A percentile compares a stretch with the other conserved stretches of the same genome.
These are phyloP conservation scores for Atlantisia rogersi DNA, from an alignment of 2,113 vertebrate species.

Conservation along the genomic window DNA sequence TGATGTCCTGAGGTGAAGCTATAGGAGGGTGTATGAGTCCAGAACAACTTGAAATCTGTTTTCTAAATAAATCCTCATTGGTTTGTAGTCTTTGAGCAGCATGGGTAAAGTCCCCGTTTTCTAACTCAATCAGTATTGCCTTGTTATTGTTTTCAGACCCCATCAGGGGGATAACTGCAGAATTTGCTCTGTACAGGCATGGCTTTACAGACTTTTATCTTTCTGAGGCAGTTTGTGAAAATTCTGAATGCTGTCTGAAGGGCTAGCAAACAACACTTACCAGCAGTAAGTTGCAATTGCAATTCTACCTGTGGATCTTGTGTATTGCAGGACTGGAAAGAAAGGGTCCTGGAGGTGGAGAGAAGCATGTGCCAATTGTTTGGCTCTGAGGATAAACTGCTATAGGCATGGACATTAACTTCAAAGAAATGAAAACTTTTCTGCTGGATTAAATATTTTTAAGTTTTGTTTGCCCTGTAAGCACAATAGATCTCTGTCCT, in stretches of 20 bases:
- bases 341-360: not conserved
- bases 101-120: not conserved
- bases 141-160: not conserved
- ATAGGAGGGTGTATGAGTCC: constrained; percentile 32
- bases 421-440: not conserved
- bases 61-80: constrained; percentile 47
- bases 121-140: not conserved
- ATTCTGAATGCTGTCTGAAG: not conserved
- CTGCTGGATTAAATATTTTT: not conserved
- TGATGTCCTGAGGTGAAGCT: constrained; percentile 63
- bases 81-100: not conserved
- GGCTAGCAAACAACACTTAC: not conserved
- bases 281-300: not conserved
- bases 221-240: not conserved
- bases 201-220: not conserved
- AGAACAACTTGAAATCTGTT: constrained; percentile 52
- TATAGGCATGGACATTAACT: not conserved
- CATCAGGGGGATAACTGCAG: not conserved
- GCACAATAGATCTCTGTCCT: not conserved
- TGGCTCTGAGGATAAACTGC: not conserved
- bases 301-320: not conserved
- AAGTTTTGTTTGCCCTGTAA: not conserved
- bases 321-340: not conserved
- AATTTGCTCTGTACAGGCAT: not conserved
- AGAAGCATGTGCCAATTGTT: not conserved